Evolutionary conservation across 2,797 vertebrate species (phyloP).

Genomic region (Lateolabrax maculatus): DNA sequence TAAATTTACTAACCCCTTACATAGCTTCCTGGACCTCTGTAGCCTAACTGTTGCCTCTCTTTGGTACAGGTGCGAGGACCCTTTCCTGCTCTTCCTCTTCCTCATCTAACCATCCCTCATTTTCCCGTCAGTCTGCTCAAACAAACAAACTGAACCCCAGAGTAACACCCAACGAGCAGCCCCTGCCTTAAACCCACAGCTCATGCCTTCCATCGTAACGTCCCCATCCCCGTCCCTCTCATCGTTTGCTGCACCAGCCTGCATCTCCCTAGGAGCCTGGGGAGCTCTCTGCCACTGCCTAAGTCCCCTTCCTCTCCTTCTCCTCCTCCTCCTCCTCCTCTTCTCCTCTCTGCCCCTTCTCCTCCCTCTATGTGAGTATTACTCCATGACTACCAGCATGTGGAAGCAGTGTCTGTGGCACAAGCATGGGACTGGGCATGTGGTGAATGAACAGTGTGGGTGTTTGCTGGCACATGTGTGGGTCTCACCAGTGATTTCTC

Average conservation of each 20-base stretch:
- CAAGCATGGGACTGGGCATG: constrained; percentile 70
- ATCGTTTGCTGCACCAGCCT: constrained; percentile 64
- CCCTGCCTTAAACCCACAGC: constrained; percentile 36
- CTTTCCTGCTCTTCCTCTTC: constrained; percentile 79
- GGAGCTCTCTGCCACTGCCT: constrained; percentile 64
- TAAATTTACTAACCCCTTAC: not conserved
- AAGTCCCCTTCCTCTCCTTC: constrained; percentile 50
- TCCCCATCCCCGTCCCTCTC: constrained; percentile 44
- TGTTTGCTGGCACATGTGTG: constrained; percentile 50
- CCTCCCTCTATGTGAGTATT: constrained; percentile 82
- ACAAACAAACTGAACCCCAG: constrained; percentile 33
- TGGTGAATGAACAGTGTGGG: constrained; percentile 63
- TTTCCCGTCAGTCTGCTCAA: constrained; percentile 39
- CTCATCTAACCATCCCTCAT: constrained; percentile 69
- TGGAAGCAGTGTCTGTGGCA: constrained; percentile 63
- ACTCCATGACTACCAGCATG: constrained; percentile 73
- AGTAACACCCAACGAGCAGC: constrained; percentile 28
- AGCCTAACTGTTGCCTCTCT: constrained; percentile 75
- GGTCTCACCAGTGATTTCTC: constrained; percentile 57
- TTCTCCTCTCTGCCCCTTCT: constrained; percentile 66
- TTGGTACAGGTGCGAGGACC: constrained; percentile 82
- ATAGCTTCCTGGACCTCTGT: constrained; percentile 30
- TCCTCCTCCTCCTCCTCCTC: constrained; percentile 49
- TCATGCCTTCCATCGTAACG: constrained; percentile 41
- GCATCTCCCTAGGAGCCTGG: constrained; percentile 63